Evolutionary conservation across 2,113 vertebrate genomes (phyloP).

Genomic region (Gnathonemus longibarbis): DNA sequence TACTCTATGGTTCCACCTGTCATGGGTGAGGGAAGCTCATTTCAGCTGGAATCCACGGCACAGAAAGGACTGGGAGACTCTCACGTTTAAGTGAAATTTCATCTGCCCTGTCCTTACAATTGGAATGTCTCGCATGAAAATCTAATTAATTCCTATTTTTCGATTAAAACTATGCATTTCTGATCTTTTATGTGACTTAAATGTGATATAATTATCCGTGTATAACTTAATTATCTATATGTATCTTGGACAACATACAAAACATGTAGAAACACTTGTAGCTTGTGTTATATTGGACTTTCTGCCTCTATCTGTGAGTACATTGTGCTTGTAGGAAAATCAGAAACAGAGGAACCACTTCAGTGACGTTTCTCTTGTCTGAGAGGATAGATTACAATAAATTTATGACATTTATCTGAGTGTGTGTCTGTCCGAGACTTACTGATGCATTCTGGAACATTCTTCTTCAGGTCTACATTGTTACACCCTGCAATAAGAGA

Average conservation of each 20-base stretch:
- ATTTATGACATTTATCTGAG: background rate
- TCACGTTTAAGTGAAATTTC: background rate
- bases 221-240: no score
- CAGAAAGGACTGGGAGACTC: background rate
- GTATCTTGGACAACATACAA: background rate
- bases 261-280: background rate
- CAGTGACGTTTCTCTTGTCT: background rate
- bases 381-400: background rate
- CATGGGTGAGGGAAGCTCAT: background rate
- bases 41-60: background rate
- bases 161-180: background rate
- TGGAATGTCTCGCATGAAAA: background rate
- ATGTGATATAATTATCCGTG: background rate
- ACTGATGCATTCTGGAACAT: conserved; percentile 75
- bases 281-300: background rate
- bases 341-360: background rate
- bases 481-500: conserved; percentile 63
- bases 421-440: conserved; percentile 39
- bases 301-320: background rate
- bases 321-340: background rate
- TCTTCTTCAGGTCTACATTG: conserved; percentile 61
- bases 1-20: conserved; percentile 67
- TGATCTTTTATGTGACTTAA: background rate
- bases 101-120: background rate
- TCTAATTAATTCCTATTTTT: background rate